A percentile compares a stretch with the other conserved stretches of the same genome.
Conservation (phyloP, 2,113 vertebrate species). For the Lepus timidus region DNA sequence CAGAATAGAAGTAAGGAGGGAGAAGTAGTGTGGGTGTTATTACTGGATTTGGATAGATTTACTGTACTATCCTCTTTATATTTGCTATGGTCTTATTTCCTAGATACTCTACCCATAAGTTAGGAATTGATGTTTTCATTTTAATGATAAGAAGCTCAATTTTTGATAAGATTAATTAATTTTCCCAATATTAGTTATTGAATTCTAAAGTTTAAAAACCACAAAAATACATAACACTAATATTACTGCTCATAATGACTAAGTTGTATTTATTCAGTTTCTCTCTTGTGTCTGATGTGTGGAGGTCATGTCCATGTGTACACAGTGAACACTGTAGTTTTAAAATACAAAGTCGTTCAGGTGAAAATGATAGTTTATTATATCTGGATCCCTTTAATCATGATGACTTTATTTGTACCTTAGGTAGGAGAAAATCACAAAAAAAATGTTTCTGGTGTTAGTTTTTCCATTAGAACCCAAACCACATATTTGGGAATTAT, state of each 20-base stretch:
- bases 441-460: not conserved
- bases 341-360: not conserved
- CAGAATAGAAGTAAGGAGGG: not conserved
- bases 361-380: not conserved
- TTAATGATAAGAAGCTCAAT: slow-evolving; percentile 28
- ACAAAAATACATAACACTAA: not conserved
- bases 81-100: not conserved
- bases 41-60: not conserved
- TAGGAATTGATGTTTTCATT: slow-evolving; percentile 10
- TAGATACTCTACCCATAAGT: not conserved
- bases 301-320: not conserved
- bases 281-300: not conserved
- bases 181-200: not conserved
- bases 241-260: not conserved
- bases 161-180: slow-evolving; percentile 21
- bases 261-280: not conserved
- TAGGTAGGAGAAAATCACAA: not conserved
- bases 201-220: not conserved
- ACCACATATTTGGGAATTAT: not conserved
- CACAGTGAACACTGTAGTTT: not conserved
- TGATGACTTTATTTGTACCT: not conserved
- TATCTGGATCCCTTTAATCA: not conserved
- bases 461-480: slow-evolving; percentile 1
- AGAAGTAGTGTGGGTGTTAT: not conserved
- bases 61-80: not conserved